A percentile compares a stretch with the other conserved stretches of the same genome.
phyloP scores from a whole-genome alignment of 2,888 invertebrate species.

The Epinotia ramella region DNA sequence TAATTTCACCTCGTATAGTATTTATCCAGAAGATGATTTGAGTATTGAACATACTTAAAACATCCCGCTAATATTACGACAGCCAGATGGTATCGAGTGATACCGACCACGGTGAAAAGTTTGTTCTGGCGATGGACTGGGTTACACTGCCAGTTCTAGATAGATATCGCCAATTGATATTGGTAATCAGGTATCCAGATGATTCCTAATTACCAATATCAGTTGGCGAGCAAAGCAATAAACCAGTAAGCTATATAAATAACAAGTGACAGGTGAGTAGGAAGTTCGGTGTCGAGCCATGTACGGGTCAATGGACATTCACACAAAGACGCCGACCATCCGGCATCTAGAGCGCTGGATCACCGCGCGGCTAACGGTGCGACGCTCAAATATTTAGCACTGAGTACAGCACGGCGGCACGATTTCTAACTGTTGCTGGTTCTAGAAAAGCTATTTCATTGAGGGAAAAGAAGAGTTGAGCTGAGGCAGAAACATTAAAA shows the following conservation, averaged over 20 bases:
- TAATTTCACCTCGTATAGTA: conserved; percentile 31
- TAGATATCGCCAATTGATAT: no score
- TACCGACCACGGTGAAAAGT: background rate
- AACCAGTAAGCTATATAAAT: conserved; percentile 57
- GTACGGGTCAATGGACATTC: conserved; percentile 81
- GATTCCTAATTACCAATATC: conserved; percentile 28
- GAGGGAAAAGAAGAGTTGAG: background rate
- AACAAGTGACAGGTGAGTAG: conserved; percentile 61
- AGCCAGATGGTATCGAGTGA: background rate
- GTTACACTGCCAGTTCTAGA: background rate
- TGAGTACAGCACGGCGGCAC: conserved; percentile 51
- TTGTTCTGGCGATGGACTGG: background rate
- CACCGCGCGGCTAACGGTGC: conserved; percentile 68
- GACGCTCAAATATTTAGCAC: conserved; percentile 71
- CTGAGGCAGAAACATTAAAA: no score
- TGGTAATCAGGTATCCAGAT: no score
- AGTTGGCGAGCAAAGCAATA: conserved; percentile 25
- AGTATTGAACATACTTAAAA: background rate
- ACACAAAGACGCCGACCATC: conserved; percentile 65
- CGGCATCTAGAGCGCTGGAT: conserved; percentile 58
- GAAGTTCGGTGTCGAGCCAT: conserved; percentile 69
- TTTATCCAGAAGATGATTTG: background rate
- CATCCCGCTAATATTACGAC: background rate
- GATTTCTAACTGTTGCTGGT: conserved; percentile 51
- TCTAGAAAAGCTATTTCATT: conserved; percentile 31